Evolutionary conservation across 2,797 vertebrate genomes (phyloP).

Genomic region (Alectoris magna): DNA sequence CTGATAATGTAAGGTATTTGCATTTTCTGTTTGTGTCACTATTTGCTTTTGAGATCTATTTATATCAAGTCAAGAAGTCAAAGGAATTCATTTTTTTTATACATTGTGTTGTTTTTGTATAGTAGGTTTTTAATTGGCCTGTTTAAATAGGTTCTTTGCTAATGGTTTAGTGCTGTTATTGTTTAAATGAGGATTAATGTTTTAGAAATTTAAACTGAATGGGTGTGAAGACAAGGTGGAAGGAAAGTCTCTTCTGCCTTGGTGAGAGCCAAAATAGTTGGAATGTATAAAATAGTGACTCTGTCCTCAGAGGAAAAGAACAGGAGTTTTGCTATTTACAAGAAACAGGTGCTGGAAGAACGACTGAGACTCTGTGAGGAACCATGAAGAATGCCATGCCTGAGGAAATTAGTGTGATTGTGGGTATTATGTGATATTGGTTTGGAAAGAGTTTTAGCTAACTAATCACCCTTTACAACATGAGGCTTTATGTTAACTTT

Average conservation of each 20-base stretch:
- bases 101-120: not conserved
- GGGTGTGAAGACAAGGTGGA: not conserved
- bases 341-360: not conserved
- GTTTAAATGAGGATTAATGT: not conserved
- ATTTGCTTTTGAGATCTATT: not conserved
- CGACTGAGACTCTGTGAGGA: not conserved
- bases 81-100: not conserved
- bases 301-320: not conserved
- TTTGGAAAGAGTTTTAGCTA: not conserved
- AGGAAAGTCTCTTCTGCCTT: not conserved
- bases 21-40: not conserved
- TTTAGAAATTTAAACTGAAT: not conserved
- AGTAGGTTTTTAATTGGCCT: not conserved
- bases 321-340: not conserved
- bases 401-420: not conserved
- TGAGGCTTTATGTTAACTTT: not conserved
- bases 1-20: not conserved
- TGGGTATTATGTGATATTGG: not conserved
- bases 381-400: not conserved
- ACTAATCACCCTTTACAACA: not conserved
- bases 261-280: accelerated
- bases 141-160: not conserved
- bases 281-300: not conserved
- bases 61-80: not conserved
- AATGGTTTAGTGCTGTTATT: not conserved